Percentiles rank a stretch among this genome's conserved stretches.
Conservation (phyloP, 2,888 invertebrate genomes). For the Stenodera caucasica region DNA sequence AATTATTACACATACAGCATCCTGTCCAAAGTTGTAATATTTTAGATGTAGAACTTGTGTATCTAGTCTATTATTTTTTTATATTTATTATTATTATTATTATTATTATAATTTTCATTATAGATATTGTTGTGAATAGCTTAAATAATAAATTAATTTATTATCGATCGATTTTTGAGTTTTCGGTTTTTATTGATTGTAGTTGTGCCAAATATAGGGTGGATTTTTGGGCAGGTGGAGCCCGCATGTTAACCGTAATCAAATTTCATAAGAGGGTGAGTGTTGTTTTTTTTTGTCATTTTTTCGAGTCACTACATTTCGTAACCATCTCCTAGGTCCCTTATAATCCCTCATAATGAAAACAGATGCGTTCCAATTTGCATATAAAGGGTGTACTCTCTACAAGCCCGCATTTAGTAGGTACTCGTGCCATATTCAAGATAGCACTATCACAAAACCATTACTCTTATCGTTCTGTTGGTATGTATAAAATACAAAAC, state of each 20-base stretch:
- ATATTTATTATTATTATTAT: background rate
- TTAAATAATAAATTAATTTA: background rate
- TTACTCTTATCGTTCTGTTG: background rate
- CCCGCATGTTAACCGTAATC: conserved; percentile 6
- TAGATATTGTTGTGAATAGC: background rate
- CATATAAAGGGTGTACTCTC: background rate
- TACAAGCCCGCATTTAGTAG: background rate
- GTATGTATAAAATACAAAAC: too few species aligned
- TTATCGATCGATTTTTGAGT: background rate
- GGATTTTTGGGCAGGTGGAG: background rate
- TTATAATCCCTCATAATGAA: background rate
- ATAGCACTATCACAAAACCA: background rate
- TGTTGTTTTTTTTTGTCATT: too few species aligned
- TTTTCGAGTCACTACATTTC: too few species aligned
- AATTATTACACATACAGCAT: background rate
- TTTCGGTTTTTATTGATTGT: background rate
- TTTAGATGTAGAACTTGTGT: background rate
- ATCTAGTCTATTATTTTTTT: background rate
- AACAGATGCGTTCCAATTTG: background rate
- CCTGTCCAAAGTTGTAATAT: background rate
- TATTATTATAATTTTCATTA: too few species aligned
- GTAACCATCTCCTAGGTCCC: background rate
- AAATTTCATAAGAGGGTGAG: background rate
- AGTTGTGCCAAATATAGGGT: background rate
- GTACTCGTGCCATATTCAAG: background rate